These are phyloP conservation scores for Platichthys stellatus DNA, from an alignment of 2,113 vertebrate genomes.

Conservation along the genomic window DNA sequence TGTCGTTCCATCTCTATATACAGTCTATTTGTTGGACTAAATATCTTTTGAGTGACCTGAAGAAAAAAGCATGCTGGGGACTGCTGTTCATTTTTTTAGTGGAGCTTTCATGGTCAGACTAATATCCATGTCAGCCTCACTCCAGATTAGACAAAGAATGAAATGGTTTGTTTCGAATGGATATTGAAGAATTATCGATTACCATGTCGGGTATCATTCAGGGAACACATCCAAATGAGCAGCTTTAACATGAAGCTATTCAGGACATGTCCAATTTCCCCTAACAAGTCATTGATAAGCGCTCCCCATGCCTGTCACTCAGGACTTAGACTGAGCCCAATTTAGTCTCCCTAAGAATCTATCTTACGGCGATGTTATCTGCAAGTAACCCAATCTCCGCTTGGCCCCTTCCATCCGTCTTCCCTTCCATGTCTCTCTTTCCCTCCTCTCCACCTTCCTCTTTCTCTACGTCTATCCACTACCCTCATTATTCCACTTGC, in stretches of 20 bases:
- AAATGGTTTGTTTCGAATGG: conserved; percentile 52
- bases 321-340: conserved; percentile 76
- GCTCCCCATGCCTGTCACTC: conserved; percentile 66
- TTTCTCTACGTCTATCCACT: conserved; percentile 16
- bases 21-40: not conserved
- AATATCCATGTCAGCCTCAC: conserved; percentile 39
- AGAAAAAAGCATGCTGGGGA: not conserved
- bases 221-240: conserved; percentile 65
- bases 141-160: conserved; percentile 48
- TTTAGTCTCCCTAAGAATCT: conserved; percentile 78
- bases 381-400: conserved; percentile 59
- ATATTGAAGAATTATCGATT: conserved; percentile 69
- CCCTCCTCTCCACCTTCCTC: conserved; percentile 9
- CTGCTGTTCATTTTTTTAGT: conserved; percentile 47
- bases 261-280: conserved; percentile 65
- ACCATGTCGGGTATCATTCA: conserved; percentile 8
- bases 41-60: conserved; percentile 1
- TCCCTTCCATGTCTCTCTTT: conserved; percentile 25
- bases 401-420: conserved; percentile 67
- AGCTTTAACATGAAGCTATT: conserved; percentile 70
- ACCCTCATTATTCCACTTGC: conserved; percentile 23
- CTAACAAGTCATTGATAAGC: conserved; percentile 70
- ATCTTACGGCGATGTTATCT: conserved; percentile 80
- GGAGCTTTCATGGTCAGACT: conserved; percentile 49
- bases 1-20: no score